Conservation (phyloP, 2,113 vertebrate species). For the Lota lota region DNA sequence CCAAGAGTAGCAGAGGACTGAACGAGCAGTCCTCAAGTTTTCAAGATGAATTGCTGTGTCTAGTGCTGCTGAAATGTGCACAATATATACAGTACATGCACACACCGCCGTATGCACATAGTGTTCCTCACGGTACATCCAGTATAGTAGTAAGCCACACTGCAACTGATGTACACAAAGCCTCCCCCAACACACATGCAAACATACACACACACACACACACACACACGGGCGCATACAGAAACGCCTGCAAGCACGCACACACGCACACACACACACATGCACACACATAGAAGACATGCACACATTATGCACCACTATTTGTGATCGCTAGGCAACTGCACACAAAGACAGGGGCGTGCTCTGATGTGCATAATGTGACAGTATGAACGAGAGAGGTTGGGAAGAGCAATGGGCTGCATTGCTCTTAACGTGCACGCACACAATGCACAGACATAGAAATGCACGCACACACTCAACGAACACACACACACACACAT, state of each 20-base stretch:
- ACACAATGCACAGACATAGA: conserved; percentile 21
- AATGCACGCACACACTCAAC: conserved; percentile 13
- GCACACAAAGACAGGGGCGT: conserved; percentile 56
- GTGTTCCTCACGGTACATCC: conserved; percentile 1
- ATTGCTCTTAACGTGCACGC: conserved; percentile 2
- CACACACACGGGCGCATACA: conserved; percentile 19
- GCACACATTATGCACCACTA: conserved; percentile 30
- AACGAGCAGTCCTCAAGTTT: not conserved
- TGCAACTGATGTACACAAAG: conserved; percentile 4
- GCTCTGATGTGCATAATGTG: conserved; percentile 53
- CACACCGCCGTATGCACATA: not conserved
- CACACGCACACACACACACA: conserved; percentile 13
- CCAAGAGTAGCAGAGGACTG: not conserved
- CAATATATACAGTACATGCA: not conserved
- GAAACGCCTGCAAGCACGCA: conserved; percentile 11
- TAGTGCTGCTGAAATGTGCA: not conserved
- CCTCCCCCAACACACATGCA: conserved; percentile 27
- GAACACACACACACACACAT: conserved; percentile 34
- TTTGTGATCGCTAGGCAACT: conserved; percentile 64
- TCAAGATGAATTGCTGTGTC: not conserved
- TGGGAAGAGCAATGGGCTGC: conserved; percentile 30
- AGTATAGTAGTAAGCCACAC: conserved; percentile 12
- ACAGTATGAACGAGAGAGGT: conserved; percentile 39
- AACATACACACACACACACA: conserved; percentile 17
- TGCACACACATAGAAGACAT: conserved; percentile 19